These are phyloP conservation scores for Diorhabda elongata DNA, from an alignment of 1,140 invertebrate species.

Conservation along the genomic window DNA sequence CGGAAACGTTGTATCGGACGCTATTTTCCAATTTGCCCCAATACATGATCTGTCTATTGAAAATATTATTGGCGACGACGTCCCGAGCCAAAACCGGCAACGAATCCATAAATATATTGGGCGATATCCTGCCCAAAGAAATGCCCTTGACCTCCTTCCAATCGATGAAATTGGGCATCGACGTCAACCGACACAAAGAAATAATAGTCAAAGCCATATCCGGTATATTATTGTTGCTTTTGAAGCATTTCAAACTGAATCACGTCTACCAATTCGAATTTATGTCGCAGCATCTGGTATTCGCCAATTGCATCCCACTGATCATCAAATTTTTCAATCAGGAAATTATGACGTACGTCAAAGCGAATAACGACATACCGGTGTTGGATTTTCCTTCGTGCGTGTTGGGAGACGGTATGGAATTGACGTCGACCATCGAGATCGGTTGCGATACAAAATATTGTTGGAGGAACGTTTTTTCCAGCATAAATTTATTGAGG, in stretches of 20 bases:
- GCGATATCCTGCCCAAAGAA: conserved; percentile 94
- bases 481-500: conserved; percentile 94
- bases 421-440: conserved; percentile 91
- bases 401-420: conserved; percentile 93
- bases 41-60: conserved; percentile 94
- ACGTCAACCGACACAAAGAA: conserved; percentile 98
- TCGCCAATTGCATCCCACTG: conserved; percentile 98
- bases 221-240: conserved; percentile 83
- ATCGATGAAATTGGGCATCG: conserved; percentile 93
- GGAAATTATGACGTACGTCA: conserved; percentile 93
- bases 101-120: conserved; percentile 97
- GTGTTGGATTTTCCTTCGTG: conserved; percentile 94
- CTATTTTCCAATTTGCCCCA: conserved; percentile 92
- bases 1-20: conserved; percentile 87
- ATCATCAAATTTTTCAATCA: conserved; percentile 99
- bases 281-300: conserved; percentile 97
- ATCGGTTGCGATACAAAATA: conserved; percentile 81
- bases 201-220: conserved; percentile 98
- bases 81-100: conserved; percentile 98
- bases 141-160: conserved; percentile 97
- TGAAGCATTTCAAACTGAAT: conserved; percentile 99
- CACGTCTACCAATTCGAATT: conserved; percentile 99
- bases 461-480: conserved; percentile 98
- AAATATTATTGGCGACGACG: conserved; percentile 95
- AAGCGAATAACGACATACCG: conserved; percentile 91